Base-by-base conservation (phyloP, 2,797 vertebrate species). In the Propithecus perrieri region DNA sequence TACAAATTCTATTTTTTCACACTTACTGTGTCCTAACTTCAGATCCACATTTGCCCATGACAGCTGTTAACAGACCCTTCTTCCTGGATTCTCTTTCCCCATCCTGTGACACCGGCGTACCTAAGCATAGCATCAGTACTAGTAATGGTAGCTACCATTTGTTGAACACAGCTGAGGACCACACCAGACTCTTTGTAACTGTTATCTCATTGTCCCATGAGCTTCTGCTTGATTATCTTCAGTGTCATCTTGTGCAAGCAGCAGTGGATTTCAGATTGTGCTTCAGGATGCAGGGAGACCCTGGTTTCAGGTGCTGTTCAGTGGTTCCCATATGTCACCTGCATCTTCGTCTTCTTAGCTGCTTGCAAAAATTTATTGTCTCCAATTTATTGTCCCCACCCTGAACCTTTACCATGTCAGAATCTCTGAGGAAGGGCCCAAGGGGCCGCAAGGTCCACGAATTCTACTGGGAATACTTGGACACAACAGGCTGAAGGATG, bases 191-290 rank as follows among this genome's bases (percentile, higher is more conserved):
- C 81, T 18, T 30, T 59, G 2, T 57, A 35, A 26, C 26, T 10
- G 1, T 35, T 33, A 7, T 20, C 15, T 61, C 17, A 10, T 59
- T 53, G 50, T 53, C 50, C 50, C 50, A 17, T 53, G 50, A 53
- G 17, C 50, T 53, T 53, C 50, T 53, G 50, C 50, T 53, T 18
- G 50, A 18, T 53, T 53, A 53, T 53, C 50, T 53, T 26, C 24
- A 1, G 28, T 15, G 5, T 53, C 17, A 0, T 0, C 8, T 65
- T 9, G 7, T 11, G 26, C 11, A 14, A 10, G 12, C 3, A 24
- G 18, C 53, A 43, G 15, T 43, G 48, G 46, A 30, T 78, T 76
- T 59, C 24, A n/a, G 20, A 48, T n/a, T 48, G 38, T 65, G 17
- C 41, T 28, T 13, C 38, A 11, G 4, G 28, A 22, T 43, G 7